Evolutionary conservation across 2,888 invertebrate species (phyloP), one percentile per base, ranked within the genome.

Genomic region (Mesochorus sp.): DNA sequence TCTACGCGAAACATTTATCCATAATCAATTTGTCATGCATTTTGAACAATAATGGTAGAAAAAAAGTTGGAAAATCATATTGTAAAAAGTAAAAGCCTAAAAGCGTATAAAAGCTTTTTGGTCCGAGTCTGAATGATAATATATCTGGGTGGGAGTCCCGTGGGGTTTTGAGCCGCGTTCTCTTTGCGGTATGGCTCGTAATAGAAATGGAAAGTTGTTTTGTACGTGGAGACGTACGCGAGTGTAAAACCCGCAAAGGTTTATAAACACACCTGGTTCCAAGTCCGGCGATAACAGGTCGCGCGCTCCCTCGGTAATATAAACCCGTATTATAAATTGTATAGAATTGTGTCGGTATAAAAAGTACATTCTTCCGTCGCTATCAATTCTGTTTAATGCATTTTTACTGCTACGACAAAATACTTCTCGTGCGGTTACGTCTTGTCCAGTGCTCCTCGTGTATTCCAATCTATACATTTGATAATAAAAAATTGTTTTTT

Each of bases 151-250:
- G 78, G 77, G 77, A 74, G 77, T 64, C 62, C 57, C 64, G 57
- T 21, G 64, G 66, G 61, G 49, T 71, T 66, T 66, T 44, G 37
- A n/a, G n/a, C 53, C 55, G 39, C 57, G 71, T 44, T 70, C 74
- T 61, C 74, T 39, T 81, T 74, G 77, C 84, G 44, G 21, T 51
- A 21, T 61, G 28, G 71, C 76, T 64, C 81, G 79, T 70, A 49
- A 80, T 80, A 85, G 87, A 89, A 89, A 89, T 88, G 85, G 88
- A 89, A 89, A 89, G 88, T 88, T 84, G 85, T 87, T 85, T 86
- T 85, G 84, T 82, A 79, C 53, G 53, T 24, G 53, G 51, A 28
- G 66, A 64, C 64, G 37, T 42, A 28, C 24, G 39, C 44, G 61
- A 31, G 44, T 28, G 37, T 34, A 39, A 59, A 49, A 37, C 57